A percentile compares a stretch with the other conserved stretches of the same genome.
phyloP scores from a whole-genome alignment of 1,140 invertebrate species.

The Caenorhabditis latens region DNA sequence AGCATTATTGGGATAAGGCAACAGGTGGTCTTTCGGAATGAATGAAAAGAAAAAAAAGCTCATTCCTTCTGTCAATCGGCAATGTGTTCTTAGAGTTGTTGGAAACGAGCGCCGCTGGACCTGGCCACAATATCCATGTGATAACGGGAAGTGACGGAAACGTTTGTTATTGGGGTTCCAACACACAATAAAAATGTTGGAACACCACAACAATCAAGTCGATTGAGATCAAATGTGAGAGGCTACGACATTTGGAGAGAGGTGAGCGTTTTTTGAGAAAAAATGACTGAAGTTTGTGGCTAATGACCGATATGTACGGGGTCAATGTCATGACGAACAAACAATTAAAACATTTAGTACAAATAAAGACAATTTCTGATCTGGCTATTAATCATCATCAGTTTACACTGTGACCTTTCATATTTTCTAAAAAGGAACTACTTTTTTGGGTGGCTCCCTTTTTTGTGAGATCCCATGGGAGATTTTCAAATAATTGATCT shows the following conservation, averaged over 20 bases:
- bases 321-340: too few relatives aligned
- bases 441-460: too few relatives aligned
- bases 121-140: background rate
- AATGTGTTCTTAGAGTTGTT: slow-evolving; percentile 46
- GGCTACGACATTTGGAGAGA: too few relatives aligned
- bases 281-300: too few relatives aligned
- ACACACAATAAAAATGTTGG: slow-evolving; percentile 25
- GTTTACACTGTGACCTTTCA: too few relatives aligned
- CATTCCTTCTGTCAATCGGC: background rate
- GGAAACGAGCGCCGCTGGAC: background rate
- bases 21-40: slow-evolving; percentile 34
- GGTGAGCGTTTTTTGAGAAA: too few relatives aligned
- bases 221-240: background rate
- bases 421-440: too few relatives aligned
- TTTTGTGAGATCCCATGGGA: background rate
- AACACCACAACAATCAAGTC: slow-evolving; percentile 9
- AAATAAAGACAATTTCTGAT: too few relatives aligned
- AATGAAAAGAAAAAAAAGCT: too few relatives aligned
- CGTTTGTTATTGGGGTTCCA: slow-evolving; percentile 41
- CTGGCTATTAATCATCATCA: too few relatives aligned
- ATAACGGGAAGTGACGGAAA: slow-evolving; percentile 30
- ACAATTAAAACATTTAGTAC: too few relatives aligned
- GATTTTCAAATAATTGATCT: background rate
- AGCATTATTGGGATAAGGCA: slow-evolving; percentile 24
- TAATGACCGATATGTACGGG: too few relatives aligned